Evolutionary conservation across 2,113 vertebrate species (phyloP).

Genomic region (Channa maculata): DNA sequence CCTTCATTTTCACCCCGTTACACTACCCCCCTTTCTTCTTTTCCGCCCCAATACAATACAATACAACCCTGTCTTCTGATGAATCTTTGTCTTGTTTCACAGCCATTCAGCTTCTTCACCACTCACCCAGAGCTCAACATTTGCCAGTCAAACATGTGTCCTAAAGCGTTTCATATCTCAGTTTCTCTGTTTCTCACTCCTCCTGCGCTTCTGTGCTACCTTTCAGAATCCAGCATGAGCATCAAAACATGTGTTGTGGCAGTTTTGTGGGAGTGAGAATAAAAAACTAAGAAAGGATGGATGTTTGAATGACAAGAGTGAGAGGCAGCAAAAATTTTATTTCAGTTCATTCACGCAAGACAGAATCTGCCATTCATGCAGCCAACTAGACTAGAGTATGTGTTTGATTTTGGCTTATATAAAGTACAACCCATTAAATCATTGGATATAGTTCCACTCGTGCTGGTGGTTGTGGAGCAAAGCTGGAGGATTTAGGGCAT

Average conservation of each 20-base stretch:
- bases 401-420: constrained; percentile 52
- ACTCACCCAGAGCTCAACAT: constrained; percentile 20
- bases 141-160: constrained; percentile 24
- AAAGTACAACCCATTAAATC: constrained; percentile 63
- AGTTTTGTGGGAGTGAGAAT: constrained; percentile 27
- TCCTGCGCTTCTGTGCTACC: constrained; percentile 1
- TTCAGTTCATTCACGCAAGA: constrained; percentile 51
- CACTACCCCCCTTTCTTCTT: constrained; percentile 49
- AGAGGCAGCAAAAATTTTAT: constrained; percentile 48
- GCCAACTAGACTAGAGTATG: constrained; percentile 30
- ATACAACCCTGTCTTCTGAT: constrained; percentile 44
- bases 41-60: too few species aligned
- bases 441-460: constrained; percentile 50
- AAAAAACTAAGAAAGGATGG: constrained; percentile 13
- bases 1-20: constrained; percentile 33
- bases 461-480: constrained; percentile 43
- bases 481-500: constrained; percentile 74
- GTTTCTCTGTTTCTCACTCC: background rate
- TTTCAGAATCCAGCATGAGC: constrained; percentile 11
- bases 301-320: constrained; percentile 24
- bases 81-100: constrained; percentile 4
- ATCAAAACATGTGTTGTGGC: constrained; percentile 7
- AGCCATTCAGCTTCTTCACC: constrained; percentile 4
- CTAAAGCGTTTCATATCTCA: background rate
- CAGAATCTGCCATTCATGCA: constrained; percentile 56